These are phyloP conservation scores for Mycteria americana DNA, from an alignment of 2,797 vertebrate species.

Conservation along the genomic window DNA sequence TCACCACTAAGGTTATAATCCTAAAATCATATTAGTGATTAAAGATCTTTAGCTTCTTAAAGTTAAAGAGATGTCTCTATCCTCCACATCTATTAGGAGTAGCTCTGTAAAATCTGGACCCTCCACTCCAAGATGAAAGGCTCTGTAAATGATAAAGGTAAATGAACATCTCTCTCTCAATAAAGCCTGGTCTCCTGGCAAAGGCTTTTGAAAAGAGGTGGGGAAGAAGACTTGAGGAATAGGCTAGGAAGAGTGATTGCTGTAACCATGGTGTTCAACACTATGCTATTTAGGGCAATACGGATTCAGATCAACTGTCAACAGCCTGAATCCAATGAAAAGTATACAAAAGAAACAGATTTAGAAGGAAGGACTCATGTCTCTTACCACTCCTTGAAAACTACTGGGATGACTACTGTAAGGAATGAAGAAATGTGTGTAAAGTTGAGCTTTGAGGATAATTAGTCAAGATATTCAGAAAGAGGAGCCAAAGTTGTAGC, in stretches of 20 bases:
- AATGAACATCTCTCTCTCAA: neutral
- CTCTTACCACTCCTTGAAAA: neutral
- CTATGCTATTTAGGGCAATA: neutral
- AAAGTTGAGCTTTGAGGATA: neutral
- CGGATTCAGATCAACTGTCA: neutral
- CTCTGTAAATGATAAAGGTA: neutral
- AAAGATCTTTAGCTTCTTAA: neutral
- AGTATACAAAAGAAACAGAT: neutral
- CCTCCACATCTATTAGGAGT: neutral
- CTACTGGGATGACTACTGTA: neutral
- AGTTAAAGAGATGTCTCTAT: neutral
- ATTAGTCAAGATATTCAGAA: neutral
- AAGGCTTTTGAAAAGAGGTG: neutral
- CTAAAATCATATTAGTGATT: neutral
- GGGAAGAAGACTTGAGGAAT: neutral
- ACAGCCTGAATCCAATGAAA: neutral
- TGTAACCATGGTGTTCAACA: neutral
- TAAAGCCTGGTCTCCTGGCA: neutral
- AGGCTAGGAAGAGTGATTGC: neutral
- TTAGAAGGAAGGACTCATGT: neutral
- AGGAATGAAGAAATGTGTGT: neutral
- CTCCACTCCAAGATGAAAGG: neutral
- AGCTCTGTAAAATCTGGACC: neutral
- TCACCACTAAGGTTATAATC: neutral
- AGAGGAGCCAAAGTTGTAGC: neutral